Conservation (phyloP, 2,888 invertebrate genomes). For the Hirtodrosophila confusa region DNA sequence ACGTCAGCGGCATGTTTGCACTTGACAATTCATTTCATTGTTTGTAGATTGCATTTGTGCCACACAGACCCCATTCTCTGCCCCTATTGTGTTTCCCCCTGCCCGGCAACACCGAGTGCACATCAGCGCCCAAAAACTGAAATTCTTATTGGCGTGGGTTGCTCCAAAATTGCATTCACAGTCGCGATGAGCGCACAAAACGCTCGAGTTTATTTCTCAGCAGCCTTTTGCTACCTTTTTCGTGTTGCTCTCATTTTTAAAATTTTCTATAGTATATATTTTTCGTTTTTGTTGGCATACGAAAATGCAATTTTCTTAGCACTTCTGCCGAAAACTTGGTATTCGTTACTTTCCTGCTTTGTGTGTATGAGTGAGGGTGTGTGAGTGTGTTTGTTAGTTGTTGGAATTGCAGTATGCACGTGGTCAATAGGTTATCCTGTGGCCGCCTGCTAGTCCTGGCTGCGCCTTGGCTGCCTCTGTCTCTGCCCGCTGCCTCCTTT, state of each 20-base stretch:
- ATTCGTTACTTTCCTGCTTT: conserved; percentile 27
- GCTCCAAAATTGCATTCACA: conserved; percentile 74
- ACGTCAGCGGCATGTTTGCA: conserved; percentile 79
- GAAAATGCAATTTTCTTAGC: conserved; percentile 79
- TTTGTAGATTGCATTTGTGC: conserved; percentile 80
- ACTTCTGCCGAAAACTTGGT: conserved; percentile 75
- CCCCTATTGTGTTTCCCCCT: neutral
- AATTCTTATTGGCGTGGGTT: conserved; percentile 41
- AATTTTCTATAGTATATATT: conserved; percentile 5
- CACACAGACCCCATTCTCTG: conserved; percentile 19
- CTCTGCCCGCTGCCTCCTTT: neutral
- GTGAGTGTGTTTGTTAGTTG: conserved; percentile 25
- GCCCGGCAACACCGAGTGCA: conserved; percentile 8
- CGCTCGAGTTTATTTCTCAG: conserved; percentile 73
- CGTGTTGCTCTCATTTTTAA: conserved; percentile 45
- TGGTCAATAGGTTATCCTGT: conserved; percentile 79
- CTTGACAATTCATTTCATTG: conserved; percentile 82
- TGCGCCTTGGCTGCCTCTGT: conserved; percentile 25
- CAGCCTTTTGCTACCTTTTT: conserved; percentile 74
- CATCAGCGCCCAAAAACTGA: conserved; percentile 2
- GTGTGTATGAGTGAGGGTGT: conserved; percentile 17
- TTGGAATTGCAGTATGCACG: conserved; percentile 73
- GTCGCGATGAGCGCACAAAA: conserved; percentile 76
- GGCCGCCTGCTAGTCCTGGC: conserved; percentile 48
- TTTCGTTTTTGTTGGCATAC: conserved; percentile 28